Base-by-base conservation (phyloP, 2,113 vertebrate species). In the Chaenogobius annularis region DNA sequence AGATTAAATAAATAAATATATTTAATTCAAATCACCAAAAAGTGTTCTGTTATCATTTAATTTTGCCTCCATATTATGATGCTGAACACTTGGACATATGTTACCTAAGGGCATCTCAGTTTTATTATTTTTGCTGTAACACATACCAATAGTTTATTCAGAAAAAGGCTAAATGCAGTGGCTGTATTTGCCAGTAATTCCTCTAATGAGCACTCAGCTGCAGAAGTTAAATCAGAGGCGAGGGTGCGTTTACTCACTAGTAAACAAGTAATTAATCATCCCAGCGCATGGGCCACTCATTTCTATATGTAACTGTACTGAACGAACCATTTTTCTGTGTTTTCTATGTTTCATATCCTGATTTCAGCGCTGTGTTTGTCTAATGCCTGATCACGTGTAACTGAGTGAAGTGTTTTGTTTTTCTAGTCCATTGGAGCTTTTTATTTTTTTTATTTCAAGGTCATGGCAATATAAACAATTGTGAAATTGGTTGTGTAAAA, bases 261-360 rank as follows among this genome's bases (percentile, higher is more conserved):
- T 82, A 89, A 88, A 89, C 79, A 86, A 82, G 62, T 72, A 75
- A 89, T 88, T 82, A 81, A 80, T 89, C 85, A 86, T 67, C 55
- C 68, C 67, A 62, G 73, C 56, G 44, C 70, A 77, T 64, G 73
- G 37, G 40, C 68, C 73, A 67, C 56, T 75, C 71, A 72, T 66
- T 62, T 72, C 48, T 69, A 64, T 56, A 68, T 62, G 64, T 74
- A 69, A 46, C 31, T 73, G 68, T 73, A 19, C 23, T 70, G 71
- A 61, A 78, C 10, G n/a, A 75, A 31, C 40, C 22, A 22, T 31
- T 31, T 31, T 31, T 4, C 26, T 31, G 26, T 31, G 5, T 43
- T 14, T 74, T 59, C 23, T 35, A 9, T 61, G 58, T 54, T 54
- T 20, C 9, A n/a, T 9, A 35, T 31, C 22, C 26, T 4, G 31